Evolutionary conservation across 2,797 vertebrate genomes (phyloP), one percentile per base, ranked within the genome.

Genomic region (Lacerta bilineata): DNA sequence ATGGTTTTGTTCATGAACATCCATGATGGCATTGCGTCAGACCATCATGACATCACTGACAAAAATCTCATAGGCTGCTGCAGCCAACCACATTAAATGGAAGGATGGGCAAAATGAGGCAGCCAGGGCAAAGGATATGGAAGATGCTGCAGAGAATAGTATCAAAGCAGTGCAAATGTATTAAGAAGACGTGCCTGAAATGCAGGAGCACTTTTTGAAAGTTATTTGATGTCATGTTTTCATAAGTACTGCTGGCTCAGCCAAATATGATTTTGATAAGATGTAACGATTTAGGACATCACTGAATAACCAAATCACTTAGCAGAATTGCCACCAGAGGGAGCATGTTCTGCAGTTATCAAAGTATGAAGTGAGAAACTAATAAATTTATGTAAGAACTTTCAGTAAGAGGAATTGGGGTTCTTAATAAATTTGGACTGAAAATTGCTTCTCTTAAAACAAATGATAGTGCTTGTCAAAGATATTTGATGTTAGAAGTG

Each of bases 241-340:
- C n/a, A 39, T n/a, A 39, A 27, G 41, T 55, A 41, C n/a, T 29
- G 36, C 66, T 75, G 41, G 59, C 20, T 75, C 13, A 13, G 59
- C 11, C 55, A 33, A 69, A 75, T 55, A 29, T 25, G 75, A 61
- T 10, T 29, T 61, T 29, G 3, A 72, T 74, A 74, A 7, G 5
- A 11, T 75, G 18, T 84, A 18, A 11, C 64, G 23, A 5, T 82
- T 46, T 76, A 43, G 15, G 23, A 75, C 29, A 27, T 86, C n/a
- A 85, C 39, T 39, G 18, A 80, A 20, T 75, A 4, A 39, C 15
- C 79, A 66, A 11, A 13, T 4, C 39, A 43, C 75, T 59, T 39
- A 79, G 33, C 36, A 84, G 46, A 59, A 33, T 77, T 72, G 20
- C 77, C 85, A 59, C 61, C 39, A 80, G 85, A 71, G 66, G 85